Conservation (phyloP, 2,113 vertebrate species). For the Thamnophis sirtalis region DNA sequence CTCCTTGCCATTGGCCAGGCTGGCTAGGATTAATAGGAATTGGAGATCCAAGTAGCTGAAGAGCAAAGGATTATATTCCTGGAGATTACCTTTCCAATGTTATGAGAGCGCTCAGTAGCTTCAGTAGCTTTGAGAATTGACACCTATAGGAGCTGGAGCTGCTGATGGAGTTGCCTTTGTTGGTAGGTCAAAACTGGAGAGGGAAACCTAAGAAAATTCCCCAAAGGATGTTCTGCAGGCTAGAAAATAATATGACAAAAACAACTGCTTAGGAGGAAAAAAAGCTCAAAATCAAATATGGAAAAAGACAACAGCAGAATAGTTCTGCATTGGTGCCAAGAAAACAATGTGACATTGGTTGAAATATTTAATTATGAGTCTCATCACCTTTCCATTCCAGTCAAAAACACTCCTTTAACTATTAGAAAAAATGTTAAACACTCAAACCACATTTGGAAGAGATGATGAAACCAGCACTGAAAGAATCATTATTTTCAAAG, state of each 20-base stretch:
- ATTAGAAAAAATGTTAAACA: not conserved
- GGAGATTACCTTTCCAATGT: not conserved
- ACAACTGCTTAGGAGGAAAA: not conserved
- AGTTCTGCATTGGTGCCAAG: not conserved
- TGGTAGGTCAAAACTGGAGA: not conserved
- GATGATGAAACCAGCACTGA: not conserved
- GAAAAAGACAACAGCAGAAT: not conserved
- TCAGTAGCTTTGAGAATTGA: not conserved
- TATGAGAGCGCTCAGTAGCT: not conserved
- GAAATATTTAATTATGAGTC: not conserved
- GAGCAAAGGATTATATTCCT: not conserved
- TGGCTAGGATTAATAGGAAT: not conserved
- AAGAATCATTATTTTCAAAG: not conserved
- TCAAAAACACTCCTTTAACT: not conserved
- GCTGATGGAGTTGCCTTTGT: not conserved
- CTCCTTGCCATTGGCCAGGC: not conserved
- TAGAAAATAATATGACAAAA: not conserved
- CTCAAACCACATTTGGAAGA: not conserved
- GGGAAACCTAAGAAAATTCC: not conserved
- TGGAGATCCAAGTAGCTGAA: not conserved
- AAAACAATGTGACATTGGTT: not conserved
- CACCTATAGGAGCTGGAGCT: not conserved
- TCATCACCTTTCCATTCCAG: not conserved
- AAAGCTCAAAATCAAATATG: not conserved
- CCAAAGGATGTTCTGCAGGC: not conserved